Percentiles rank a stretch among this genome's conserved stretches.
phyloP scores from a whole-genome alignment of 1,140 invertebrate species.

The Brachionus rubens region DNA sequence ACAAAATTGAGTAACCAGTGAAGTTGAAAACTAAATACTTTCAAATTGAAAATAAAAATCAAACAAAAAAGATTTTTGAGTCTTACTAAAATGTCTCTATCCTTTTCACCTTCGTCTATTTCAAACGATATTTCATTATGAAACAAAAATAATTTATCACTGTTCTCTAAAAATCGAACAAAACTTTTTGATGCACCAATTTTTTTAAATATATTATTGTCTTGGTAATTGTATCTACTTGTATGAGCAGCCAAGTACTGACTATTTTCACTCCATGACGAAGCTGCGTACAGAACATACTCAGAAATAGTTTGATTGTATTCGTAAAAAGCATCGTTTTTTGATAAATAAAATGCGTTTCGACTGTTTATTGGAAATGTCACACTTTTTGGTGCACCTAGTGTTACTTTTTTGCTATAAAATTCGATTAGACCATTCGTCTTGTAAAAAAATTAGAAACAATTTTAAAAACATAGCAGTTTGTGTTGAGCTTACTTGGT shows the following conservation, averaged over 20 bases:
- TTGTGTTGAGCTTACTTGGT: background rate
- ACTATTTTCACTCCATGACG: conserved; percentile 38
- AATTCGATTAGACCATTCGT: background rate
- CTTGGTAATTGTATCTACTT: background rate
- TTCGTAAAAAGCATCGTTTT: background rate
- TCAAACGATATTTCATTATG: conserved; percentile 41
- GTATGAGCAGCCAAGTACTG: conserved; percentile 30
- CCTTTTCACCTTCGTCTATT: conserved; percentile 39
- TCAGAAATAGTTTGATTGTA: background rate
- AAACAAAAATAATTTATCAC: conserved; percentile 27
- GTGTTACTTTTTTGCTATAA: no score
- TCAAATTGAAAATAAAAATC: background rate
- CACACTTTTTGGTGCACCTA: background rate
- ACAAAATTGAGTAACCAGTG: conserved; percentile 35
- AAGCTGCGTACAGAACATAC: conserved; percentile 1
- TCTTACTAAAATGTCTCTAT: conserved; percentile 37
- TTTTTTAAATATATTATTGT: background rate
- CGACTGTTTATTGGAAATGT: background rate
- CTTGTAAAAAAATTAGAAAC: background rate
- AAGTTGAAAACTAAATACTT: conserved; percentile 13
- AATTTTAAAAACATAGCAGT: background rate
- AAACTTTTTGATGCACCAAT: conserved; percentile 13
- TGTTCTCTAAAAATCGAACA: conserved; percentile 6
- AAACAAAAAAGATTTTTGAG: background rate
- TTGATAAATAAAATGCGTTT: conserved; percentile 24